Evolutionary conservation across 37 sponge, comb jelly and placozoan species (phyloP).

Genomic region (Oopsacas minuta): DNA sequence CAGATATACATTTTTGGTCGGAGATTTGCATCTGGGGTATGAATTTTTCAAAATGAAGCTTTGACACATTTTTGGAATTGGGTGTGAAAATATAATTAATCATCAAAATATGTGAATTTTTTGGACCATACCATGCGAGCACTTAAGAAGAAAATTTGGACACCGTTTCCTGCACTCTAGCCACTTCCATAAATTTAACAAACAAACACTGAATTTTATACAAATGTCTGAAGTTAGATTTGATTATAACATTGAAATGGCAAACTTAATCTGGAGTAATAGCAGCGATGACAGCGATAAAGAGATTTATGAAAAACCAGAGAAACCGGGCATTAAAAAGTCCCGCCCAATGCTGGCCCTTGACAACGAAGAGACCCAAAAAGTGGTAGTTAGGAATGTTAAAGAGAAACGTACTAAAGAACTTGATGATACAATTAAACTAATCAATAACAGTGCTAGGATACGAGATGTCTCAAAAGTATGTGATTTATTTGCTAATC

Average conservation of each 20-base stretch:
- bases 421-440: constrained; percentile 50
- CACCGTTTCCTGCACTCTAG: no score
- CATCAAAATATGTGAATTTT: no score
- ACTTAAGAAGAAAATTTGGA: no score
- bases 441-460: constrained; percentile 71
- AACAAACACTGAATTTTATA: no score
- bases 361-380: neutral
- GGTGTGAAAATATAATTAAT: no score
- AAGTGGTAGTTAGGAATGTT: neutral
- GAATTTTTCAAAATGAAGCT: no score
- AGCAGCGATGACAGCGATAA: neutral
- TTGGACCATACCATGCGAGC: no score
- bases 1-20: no score
- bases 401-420: constrained; percentile 29
- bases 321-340: neutral
- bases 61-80: no score
- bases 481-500: neutral
- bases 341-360: neutral
- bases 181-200: no score
- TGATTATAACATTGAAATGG: neutral
- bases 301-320: neutral
- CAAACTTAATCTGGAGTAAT: neutral
- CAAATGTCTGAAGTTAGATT: no score
- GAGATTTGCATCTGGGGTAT: no score
- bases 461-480: constrained; percentile 90